Conservation (phyloP, 2,888 invertebrate genomes). For the Chrysopilus asiliformis region DNA sequence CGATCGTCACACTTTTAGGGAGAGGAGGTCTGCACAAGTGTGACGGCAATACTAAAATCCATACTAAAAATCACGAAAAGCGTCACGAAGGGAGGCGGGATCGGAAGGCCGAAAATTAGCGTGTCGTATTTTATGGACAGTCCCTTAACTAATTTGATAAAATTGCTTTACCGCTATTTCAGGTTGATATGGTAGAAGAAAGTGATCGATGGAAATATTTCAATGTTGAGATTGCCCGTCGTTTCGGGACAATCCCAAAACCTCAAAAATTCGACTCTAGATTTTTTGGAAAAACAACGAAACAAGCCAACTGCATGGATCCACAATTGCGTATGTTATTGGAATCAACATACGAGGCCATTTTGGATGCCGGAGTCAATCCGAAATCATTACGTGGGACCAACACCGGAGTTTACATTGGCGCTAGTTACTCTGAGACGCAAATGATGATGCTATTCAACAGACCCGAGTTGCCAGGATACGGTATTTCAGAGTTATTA, state of each 20-base stretch:
- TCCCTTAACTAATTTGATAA: too few species aligned
- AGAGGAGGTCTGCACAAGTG: too few species aligned
- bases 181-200: conserved; percentile 71
- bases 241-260: conserved; percentile 56
- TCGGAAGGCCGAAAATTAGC: too few species aligned
- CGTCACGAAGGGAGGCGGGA: too few species aligned
- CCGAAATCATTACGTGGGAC: conserved; percentile 50
- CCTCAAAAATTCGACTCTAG: conserved; percentile 62
- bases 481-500: conserved; percentile 47
- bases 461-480: conserved; percentile 41
- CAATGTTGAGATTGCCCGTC: conserved; percentile 60
- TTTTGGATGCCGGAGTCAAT: conserved; percentile 61
- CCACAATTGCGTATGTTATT: conserved; percentile 65
- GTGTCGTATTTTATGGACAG: too few species aligned
- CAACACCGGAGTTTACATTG: conserved; percentile 60
- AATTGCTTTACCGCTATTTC: too few species aligned
- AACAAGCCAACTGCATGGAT: conserved; percentile 63
- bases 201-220: conserved; percentile 62
- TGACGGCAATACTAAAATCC: too few species aligned
- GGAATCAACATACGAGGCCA: conserved; percentile 64
- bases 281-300: conserved; percentile 61
- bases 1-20: too few species aligned
- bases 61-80: too few species aligned
- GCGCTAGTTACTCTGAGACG: conserved; percentile 56
- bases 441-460: conserved; percentile 58